These are phyloP conservation scores for Hylia prasina DNA, from an alignment of 2,113 vertebrate species.

Conservation along the genomic window DNA sequence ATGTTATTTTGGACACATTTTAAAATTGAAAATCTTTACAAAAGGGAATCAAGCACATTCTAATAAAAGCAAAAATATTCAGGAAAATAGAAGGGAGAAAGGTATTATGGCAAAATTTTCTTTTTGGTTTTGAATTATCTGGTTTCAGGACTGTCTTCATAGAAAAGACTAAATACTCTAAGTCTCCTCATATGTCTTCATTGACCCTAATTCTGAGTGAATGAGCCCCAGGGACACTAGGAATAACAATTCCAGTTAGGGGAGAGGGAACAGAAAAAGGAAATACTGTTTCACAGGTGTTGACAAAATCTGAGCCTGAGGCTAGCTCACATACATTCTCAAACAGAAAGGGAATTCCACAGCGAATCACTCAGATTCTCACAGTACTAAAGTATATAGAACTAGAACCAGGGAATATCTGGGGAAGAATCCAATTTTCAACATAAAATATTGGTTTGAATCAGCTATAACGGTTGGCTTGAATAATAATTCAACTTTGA, in stretches of 20 bases:
- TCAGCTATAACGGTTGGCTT: accelerated
- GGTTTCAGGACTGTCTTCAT: not conserved
- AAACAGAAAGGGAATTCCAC: not conserved
- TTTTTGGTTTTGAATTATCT: not conserved
- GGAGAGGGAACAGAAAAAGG: not conserved
- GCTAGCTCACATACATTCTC: not conserved
- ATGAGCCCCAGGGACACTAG: not conserved
- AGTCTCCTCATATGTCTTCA: not conserved
- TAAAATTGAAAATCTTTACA: not conserved
- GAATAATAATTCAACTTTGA: not conserved
- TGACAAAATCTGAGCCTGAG: slow-evolving; percentile 1
- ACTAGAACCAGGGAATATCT: not conserved
- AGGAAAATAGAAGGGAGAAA: not conserved
- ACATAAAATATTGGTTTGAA: not conserved
- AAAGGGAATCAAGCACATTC: not conserved
- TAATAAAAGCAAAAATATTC: not conserved
- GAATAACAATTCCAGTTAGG: not conserved
- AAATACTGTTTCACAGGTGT: not conserved
- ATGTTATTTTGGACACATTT: not conserved
- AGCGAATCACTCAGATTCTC: not conserved
- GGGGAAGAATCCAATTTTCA: not conserved
- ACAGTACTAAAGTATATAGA: not conserved
- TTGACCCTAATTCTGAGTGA: not conserved
- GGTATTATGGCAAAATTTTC: not conserved
- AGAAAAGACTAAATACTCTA: not conserved